These are phyloP conservation scores for Diplodus puntazzo DNA, from an alignment of 2,797 vertebrate species.

Conservation along the genomic window DNA sequence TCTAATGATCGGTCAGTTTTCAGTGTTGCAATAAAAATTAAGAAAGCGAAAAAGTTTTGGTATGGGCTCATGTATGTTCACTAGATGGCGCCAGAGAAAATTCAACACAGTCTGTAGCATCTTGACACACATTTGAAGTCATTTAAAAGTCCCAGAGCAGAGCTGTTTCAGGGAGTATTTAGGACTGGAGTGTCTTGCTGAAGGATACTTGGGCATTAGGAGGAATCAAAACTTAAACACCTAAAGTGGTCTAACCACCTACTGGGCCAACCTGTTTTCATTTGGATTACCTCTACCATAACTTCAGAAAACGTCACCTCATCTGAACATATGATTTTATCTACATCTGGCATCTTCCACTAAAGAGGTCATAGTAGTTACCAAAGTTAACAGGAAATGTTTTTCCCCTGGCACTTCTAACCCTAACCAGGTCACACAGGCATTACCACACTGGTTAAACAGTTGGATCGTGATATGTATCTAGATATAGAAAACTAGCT, in stretches of 20 bases:
- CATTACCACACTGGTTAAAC: background rate
- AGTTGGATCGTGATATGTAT: background rate
- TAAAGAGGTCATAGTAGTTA: background rate
- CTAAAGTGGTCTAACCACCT: background rate
- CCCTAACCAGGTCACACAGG: background rate
- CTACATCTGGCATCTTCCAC: too few species aligned
- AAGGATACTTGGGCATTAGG: background rate
- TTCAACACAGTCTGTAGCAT: background rate
- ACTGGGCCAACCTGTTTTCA: background rate
- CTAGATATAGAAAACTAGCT: too few species aligned
- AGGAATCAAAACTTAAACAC: background rate
- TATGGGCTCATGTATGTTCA: background rate
- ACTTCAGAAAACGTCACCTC: background rate
- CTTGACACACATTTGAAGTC: background rate
- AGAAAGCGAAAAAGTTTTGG: background rate
- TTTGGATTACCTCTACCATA: background rate
- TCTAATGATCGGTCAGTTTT: background rate
- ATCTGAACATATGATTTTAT: background rate
- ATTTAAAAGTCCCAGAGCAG: background rate
- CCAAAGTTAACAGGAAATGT: background rate
- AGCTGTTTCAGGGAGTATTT: background rate
- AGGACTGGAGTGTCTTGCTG: background rate
- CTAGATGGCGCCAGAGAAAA: conserved; percentile 47
- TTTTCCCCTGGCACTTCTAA: too few species aligned
- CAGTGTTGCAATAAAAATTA: conserved; percentile 1